phyloP scores from a whole-genome alignment of 2,113 vertebrate species.

The Camarhynchus parvulus region DNA sequence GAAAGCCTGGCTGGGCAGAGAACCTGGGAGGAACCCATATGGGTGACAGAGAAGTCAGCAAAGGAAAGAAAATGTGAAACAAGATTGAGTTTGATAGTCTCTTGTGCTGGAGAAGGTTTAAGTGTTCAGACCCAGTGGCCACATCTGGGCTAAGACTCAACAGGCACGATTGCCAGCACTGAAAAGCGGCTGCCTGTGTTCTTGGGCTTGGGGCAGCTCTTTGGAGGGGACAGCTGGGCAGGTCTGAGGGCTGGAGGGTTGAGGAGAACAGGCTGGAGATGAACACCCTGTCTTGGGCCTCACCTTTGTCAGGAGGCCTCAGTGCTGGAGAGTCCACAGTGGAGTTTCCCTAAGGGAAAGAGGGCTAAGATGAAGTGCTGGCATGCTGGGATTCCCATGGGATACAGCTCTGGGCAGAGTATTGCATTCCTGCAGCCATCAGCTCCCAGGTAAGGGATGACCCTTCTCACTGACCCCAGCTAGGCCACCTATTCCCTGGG shows the following conservation, averaged over 20 bases:
- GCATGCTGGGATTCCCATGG: background rate
- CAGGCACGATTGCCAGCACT: accelerated
- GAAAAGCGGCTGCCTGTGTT: background rate
- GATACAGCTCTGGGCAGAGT: background rate
- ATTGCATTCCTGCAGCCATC: background rate
- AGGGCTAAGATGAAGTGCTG: background rate
- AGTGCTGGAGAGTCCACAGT: accelerated
- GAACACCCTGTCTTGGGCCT: background rate
- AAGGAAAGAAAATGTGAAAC: background rate
- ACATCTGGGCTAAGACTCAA: background rate
- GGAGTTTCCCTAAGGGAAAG: background rate
- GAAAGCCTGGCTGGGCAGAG: background rate
- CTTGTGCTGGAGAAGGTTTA: background rate
- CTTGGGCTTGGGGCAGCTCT: background rate
- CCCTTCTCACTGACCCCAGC: accelerated
- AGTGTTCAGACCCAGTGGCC: no score
- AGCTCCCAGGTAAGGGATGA: background rate
- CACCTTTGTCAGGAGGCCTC: accelerated
- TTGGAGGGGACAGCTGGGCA: background rate
- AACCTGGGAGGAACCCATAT: background rate
- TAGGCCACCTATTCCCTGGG: background rate
- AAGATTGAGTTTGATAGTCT: background rate
- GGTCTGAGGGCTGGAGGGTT: background rate
- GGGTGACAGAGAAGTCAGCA: accelerated
- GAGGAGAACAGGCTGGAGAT: background rate